Conservation (phyloP, 2,113 vertebrate genomes). For the Callopanchax toddi region DNA sequence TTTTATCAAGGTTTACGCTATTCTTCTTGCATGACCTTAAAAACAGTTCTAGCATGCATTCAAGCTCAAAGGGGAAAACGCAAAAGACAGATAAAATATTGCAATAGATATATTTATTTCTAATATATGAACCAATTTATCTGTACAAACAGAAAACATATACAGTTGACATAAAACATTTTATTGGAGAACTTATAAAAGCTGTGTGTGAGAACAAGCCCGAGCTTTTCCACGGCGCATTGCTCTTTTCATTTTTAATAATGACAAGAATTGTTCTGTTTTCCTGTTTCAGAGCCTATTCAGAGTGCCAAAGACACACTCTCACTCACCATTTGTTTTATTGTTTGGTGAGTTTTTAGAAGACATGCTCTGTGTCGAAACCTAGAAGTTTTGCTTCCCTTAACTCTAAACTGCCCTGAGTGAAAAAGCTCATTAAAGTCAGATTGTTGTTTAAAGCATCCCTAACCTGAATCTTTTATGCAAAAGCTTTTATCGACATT, state of each 20-base stretch:
- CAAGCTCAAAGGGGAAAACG: conserved; percentile 64
- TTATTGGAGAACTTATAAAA: conserved; percentile 49
- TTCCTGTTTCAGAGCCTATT: conserved; percentile 46
- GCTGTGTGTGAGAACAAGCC: conserved; percentile 45
- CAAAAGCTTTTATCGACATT: conserved; percentile 12
- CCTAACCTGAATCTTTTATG: conserved; percentile 6
- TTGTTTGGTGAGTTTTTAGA: conserved; percentile 26
- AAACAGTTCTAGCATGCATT: conserved; percentile 77
- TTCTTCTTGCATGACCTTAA: conserved; percentile 78
- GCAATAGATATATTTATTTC: conserved; percentile 63
- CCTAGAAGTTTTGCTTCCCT: conserved; percentile 12
- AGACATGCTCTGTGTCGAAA: conserved; percentile 25
- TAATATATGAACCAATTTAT: conserved; percentile 56
- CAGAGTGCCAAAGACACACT: conserved; percentile 58
- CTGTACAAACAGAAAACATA: conserved; percentile 54
- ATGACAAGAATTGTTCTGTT: conserved; percentile 28
- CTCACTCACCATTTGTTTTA: conserved; percentile 31
- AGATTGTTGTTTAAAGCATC: conserved; percentile 13
- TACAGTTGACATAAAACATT: conserved; percentile 47
- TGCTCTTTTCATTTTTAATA: conserved; percentile 41
- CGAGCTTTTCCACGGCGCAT: conserved; percentile 55
- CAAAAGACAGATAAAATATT: conserved; percentile 50
- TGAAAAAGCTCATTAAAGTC: conserved; percentile 34
- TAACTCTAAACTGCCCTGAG: conserved; percentile 28
- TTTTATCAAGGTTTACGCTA: conserved; percentile 68